These are phyloP conservation scores for Ctenicera cuprea DNA, from an alignment of 2,888 invertebrate genomes.

Conservation along the genomic window DNA sequence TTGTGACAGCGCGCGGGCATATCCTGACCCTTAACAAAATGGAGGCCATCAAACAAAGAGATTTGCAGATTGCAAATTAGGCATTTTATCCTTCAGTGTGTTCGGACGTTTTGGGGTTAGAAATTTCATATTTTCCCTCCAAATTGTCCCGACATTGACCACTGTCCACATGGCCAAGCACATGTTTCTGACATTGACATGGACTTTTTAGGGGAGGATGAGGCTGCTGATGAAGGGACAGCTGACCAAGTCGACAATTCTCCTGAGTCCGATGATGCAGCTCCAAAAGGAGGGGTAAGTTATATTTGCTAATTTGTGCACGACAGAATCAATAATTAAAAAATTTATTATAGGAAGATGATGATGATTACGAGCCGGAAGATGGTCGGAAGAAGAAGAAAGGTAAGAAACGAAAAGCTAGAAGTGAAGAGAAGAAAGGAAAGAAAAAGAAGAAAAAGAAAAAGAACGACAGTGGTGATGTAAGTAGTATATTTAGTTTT, in stretches of 20 bases:
- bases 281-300: constrained; percentile 76
- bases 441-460: constrained; percentile 96
- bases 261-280: constrained; percentile 84
- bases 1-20: constrained; percentile 78
- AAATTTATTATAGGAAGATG: constrained; percentile 78
- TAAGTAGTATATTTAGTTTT: constrained; percentile 55
- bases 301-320: constrained; percentile 29
- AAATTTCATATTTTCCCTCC: constrained; percentile 70
- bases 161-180: constrained; percentile 68
- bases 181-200: constrained; percentile 57
- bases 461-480: constrained; percentile 93
- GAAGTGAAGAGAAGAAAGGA: constrained; percentile 93
- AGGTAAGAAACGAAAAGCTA: constrained; percentile 94
- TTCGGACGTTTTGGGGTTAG: constrained; percentile 65
- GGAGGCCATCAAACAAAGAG: constrained; percentile 86
- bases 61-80: constrained; percentile 78
- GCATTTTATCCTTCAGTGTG: constrained; percentile 54
- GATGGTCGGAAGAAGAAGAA: constrained; percentile 92
- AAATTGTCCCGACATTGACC: constrained; percentile 65
- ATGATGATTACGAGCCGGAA: constrained; percentile 91
- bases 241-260: constrained; percentile 81
- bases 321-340: neutral
- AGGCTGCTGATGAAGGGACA: constrained; percentile 81
- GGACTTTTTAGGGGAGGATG: constrained; percentile 77
- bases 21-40: constrained; percentile 86